Evolutionary conservation across 1,140 invertebrate species (phyloP), one percentile per base, ranked within the genome.

Genomic region (Drosophila arizonae): DNA sequence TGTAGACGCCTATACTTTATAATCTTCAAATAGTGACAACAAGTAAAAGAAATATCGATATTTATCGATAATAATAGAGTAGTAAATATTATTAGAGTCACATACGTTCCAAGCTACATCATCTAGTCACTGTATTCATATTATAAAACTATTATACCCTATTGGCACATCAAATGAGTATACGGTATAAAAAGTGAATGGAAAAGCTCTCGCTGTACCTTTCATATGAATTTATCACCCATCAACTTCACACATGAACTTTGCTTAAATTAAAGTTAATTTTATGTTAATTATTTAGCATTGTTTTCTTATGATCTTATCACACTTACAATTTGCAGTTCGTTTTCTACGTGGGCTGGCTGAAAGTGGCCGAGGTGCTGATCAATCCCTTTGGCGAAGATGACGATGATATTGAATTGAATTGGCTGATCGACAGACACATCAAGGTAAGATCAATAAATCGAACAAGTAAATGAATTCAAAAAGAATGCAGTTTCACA

Each of bases 281-380:
- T 65, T 62, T 41, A 60, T 51, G 21, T 55, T 46, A 43, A 69
- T 48, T 62, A 51, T 17, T 13, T 39, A 39, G 28, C 10, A 39
- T 28, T 28, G 13, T 39, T 64, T 54, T 77, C 39, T 50, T 33
- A 72, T 26, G 76, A 84, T 80, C 41, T 58, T 68, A 73, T 79
- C 55, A 26, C 33, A 28, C 66, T 79, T 17, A 46, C 69, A 64
- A 67, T 91, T 94, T 94, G 54, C 93, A 98, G 96, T 99, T 99
- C 91, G 97, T 97, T 90, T 99, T 99, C 92, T 99, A 98, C 93
- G 96, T 99, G 81, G 98, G 98, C 17, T 99, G 98, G 98, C 92
- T 99, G 30, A 98, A 99, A 94, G 97, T 98, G 15, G 97, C 97
- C 11, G 97, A 98, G 92, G 96, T 97, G 4, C 93, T 97, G 60